phyloP scores from a whole-genome alignment of 1,140 invertebrate genomes.

The Solenopsis invicta region DNA sequence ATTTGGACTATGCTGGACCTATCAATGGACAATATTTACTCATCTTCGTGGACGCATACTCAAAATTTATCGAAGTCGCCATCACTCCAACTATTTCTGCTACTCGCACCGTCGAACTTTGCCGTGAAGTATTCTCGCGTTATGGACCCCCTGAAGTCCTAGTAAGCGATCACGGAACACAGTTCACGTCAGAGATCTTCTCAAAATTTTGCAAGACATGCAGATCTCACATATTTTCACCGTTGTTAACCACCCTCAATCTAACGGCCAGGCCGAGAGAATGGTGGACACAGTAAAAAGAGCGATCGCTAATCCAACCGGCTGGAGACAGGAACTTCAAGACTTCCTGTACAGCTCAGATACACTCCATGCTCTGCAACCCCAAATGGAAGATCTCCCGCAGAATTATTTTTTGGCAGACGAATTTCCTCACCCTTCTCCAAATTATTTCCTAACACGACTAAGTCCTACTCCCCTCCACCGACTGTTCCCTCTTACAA shows the following conservation, averaged over 20 bases:
- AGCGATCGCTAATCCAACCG: background rate
- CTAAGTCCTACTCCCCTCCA: too few species aligned
- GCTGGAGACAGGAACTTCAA: background rate
- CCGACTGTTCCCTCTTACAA: too few species aligned
- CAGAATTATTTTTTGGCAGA: background rate
- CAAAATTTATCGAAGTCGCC: background rate
- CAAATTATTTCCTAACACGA: background rate
- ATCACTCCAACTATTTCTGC: background rate
- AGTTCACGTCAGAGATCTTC: background rate
- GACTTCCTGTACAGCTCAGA: background rate
- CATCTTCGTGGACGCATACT: background rate
- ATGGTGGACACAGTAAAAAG: slow-evolving; percentile 10
- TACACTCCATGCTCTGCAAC: background rate
- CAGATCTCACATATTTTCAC: background rate
- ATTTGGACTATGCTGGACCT: background rate
- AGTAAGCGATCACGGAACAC: background rate
- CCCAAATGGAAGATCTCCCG: background rate
- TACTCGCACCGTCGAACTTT: background rate
- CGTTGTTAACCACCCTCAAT: slow-evolving; percentile 12
- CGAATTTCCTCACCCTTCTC: background rate
- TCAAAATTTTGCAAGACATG: background rate
- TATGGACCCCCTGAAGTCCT: background rate
- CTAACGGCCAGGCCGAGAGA: slow-evolving; percentile 13
- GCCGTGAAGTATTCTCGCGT: background rate
- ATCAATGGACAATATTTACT: background rate